phyloP scores from a whole-genome alignment of 2,888 invertebrate genomes.

The Synergus laeviventris region DNA sequence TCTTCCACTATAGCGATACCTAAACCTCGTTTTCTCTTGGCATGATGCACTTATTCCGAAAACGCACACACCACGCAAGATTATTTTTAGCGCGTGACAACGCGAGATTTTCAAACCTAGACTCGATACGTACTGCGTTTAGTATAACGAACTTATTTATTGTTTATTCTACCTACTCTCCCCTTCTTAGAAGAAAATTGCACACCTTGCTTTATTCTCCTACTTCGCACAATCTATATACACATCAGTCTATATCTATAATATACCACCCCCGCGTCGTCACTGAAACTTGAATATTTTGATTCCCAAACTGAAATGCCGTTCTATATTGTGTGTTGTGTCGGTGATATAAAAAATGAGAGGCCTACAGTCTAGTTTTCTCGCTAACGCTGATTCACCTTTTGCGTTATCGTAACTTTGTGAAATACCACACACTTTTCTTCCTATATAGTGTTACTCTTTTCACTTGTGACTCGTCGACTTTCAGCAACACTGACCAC shows the following conservation, averaged over 20 bases:
- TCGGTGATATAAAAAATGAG: neutral
- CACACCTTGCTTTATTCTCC: neutral
- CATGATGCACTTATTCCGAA: conserved; percentile 43
- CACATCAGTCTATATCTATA: too few species aligned
- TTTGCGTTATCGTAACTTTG: neutral
- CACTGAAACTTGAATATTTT: neutral
- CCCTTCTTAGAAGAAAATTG: neutral
- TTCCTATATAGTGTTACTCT: neutral
- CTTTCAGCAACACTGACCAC: conserved; percentile 37
- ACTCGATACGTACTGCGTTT: neutral
- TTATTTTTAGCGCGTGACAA: conserved; percentile 67
- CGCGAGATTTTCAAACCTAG: conserved; percentile 35
- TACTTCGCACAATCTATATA: neutral
- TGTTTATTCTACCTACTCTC: neutral
- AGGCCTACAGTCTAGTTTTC: conserved; percentile 29
- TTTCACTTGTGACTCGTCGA: neutral
- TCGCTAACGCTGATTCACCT: conserved; percentile 13
- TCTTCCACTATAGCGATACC: conserved; percentile 29
- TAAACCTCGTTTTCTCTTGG: conserved; percentile 43
- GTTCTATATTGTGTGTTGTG: conserved; percentile 12
- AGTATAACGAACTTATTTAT: neutral
- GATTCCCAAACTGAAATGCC: neutral
- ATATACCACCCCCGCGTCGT: neutral
- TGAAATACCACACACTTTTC: too few species aligned
- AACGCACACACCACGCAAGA: conserved; percentile 53